Evolutionary conservation across 2,797 vertebrate species (phyloP).

Genomic region (Sebastes iracundus): DNA sequence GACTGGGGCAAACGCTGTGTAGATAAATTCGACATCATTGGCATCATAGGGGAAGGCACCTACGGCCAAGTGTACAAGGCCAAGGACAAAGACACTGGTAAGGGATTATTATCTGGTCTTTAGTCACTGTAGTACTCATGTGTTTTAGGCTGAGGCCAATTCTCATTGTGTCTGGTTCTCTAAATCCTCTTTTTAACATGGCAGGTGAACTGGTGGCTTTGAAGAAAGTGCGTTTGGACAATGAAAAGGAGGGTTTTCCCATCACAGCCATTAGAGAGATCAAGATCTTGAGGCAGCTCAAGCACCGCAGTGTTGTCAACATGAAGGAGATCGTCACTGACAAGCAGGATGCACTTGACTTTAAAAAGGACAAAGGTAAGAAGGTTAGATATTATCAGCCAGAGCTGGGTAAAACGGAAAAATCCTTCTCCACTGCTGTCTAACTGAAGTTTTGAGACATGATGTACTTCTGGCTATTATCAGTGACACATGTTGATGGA

Average conservation of each 20-base stretch:
- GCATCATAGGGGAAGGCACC: slow-evolving; percentile 98
- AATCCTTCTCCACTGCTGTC: neutral
- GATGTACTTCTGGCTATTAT: neutral
- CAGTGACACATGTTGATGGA: neutral
- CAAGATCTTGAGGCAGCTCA: slow-evolving; percentile 97
- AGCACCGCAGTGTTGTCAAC: slow-evolving; percentile 97
- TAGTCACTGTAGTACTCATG: neutral
- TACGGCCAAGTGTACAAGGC: slow-evolving; percentile 99
- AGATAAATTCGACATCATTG: slow-evolving; percentile 98
- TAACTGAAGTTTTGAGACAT: neutral
- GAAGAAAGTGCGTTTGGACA: slow-evolving; percentile 98
- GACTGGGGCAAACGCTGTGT: slow-evolving; percentile 99
- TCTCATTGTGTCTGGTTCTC: neutral
- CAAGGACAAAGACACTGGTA: slow-evolving; percentile 98
- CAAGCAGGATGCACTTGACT: slow-evolving; percentile 98
- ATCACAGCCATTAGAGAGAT: slow-evolving; percentile 99
- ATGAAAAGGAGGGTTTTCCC: slow-evolving; percentile 98
- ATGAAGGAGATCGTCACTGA: slow-evolving; percentile 99
- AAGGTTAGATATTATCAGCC: neutral
- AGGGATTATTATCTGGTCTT: slow-evolving; percentile 11
- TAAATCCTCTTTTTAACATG: neutral
- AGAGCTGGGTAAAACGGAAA: neutral
- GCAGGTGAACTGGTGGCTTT: slow-evolving; percentile 95
- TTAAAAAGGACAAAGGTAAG: slow-evolving; percentile 99
- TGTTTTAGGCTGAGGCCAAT: neutral